Conservation (phyloP, 2,113 vertebrate species). For the Vidua macroura region DNA sequence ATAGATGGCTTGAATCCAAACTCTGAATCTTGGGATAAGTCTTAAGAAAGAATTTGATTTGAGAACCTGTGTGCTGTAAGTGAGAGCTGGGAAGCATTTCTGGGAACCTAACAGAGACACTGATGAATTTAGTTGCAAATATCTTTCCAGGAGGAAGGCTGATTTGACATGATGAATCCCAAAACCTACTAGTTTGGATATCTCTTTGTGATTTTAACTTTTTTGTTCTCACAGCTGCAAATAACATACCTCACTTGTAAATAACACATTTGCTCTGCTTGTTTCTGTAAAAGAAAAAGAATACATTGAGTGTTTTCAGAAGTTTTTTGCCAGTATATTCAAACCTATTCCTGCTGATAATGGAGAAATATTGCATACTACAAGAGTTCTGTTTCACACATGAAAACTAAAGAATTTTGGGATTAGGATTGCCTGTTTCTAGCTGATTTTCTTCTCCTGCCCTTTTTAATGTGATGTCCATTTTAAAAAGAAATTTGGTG, state of each 20-base stretch:
- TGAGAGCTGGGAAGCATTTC: not conserved
- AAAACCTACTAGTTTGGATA: not conserved
- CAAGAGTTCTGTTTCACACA: not conserved
- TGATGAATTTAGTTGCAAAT: not conserved
- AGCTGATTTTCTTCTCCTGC: not conserved
- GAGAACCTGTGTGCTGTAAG: not conserved
- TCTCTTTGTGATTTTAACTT: not conserved
- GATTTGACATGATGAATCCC: not conserved
- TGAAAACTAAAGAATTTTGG: not conserved
- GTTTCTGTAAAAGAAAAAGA: not conserved
- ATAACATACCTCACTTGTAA: not conserved
- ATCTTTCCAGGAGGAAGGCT: not conserved
- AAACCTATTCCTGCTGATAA: not conserved
- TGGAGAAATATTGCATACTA: not conserved
- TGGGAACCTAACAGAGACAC: not conserved
- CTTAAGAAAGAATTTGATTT: not conserved
- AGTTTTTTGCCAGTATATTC: not conserved
- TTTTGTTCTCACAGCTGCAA: not conserved
- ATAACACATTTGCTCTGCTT: not conserved
- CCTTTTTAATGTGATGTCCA: fast-evolving
- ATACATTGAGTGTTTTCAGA: not conserved
- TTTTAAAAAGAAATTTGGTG: not conserved
- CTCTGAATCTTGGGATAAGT: not conserved
- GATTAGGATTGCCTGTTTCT: not conserved
- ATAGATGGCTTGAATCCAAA: not conserved